Conservation (phyloP, 1,140 invertebrate genomes). For the Colletes gigas region DNA sequence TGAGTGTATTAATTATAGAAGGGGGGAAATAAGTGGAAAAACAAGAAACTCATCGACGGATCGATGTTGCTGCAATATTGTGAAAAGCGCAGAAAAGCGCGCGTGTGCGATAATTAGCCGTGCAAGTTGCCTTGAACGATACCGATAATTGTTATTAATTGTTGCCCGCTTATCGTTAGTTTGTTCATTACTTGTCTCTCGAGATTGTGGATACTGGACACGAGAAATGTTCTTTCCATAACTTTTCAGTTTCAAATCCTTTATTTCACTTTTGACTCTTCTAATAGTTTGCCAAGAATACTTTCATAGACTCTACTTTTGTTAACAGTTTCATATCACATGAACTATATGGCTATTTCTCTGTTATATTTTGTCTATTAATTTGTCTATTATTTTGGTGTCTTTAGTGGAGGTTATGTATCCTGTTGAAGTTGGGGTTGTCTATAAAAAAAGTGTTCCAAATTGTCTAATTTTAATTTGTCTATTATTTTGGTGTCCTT, state of each 20-base stretch:
- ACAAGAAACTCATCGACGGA: neutral
- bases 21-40: neutral
- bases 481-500: too few relatives aligned
- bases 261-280: too few relatives aligned
- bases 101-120: constrained; percentile 6
- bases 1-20: constrained; percentile 25
- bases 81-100: neutral
- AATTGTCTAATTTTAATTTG: too few relatives aligned
- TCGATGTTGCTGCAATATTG: constrained; percentile 32
- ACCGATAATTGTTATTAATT: neutral
- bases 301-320: too few relatives aligned
- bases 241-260: neutral
- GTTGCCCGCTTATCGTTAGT: neutral
- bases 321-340: too few relatives aligned
- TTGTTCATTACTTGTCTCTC: neutral
- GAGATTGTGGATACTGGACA: neutral
- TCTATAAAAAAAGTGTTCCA: too few relatives aligned
- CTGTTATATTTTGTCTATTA: too few relatives aligned
- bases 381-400: too few relatives aligned
- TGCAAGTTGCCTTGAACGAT: neutral
- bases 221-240: neutral
- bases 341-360: too few relatives aligned
- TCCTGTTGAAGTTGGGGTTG: too few relatives aligned
- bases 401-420: too few relatives aligned
- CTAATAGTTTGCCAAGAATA: too few relatives aligned